Evolutionary conservation across 2,797 vertebrate genomes (phyloP).

Genomic region (Ara ararauna): DNA sequence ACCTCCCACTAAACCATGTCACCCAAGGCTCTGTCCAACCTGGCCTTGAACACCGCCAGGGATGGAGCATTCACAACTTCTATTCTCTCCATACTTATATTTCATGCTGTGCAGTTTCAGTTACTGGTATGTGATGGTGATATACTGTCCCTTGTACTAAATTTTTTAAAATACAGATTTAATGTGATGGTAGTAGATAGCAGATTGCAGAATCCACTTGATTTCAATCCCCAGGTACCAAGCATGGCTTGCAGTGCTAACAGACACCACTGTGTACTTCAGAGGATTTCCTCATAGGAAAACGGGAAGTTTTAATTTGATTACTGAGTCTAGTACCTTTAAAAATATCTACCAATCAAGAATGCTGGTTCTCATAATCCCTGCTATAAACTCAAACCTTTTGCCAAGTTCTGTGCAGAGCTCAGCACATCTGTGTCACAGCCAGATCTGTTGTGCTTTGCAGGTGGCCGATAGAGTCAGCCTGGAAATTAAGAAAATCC

Average conservation of each 20-base stretch:
- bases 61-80: too few species aligned
- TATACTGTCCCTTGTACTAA: background rate
- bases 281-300: background rate
- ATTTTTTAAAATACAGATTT: background rate
- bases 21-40: too few species aligned
- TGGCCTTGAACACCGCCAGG: too few species aligned
- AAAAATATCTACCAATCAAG: background rate
- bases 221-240: background rate
- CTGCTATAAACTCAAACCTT: background rate
- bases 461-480: background rate
- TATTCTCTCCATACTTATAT: background rate
- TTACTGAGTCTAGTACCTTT: background rate
- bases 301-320: background rate
- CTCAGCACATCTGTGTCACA: background rate
- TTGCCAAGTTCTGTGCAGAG: background rate
- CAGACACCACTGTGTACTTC: background rate
- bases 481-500: background rate
- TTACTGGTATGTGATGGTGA: background rate
- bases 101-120: background rate
- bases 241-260: background rate
- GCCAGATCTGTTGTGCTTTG: background rate
- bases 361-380: background rate
- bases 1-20: too few species aligned
- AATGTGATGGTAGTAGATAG: background rate
- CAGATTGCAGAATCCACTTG: background rate